Conservation (phyloP, 35 echinoderm and acorn worm genomes). For the Nesometra sesokonis region DNA sequence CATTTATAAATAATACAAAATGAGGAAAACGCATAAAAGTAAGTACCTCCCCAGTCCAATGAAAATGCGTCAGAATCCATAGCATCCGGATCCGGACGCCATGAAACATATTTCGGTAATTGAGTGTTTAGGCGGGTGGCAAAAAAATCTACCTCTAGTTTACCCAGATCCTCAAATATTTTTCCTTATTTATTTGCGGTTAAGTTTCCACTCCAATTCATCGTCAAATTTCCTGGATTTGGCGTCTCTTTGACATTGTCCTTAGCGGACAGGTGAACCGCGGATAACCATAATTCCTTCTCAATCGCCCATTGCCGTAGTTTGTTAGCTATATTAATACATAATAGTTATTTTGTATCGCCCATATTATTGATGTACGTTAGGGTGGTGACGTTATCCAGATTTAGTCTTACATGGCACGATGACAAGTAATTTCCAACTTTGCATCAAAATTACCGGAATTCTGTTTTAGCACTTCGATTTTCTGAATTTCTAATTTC, state of each 20-base stretch:
- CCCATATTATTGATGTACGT: constrained; percentile 10
- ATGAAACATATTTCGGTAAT: background rate
- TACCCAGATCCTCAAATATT: background rate
- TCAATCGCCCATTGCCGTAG: background rate
- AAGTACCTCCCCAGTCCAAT: background rate
- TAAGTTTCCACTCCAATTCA: background rate
- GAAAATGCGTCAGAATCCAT: constrained; percentile 16
- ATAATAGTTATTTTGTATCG: background rate
- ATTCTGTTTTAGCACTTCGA: too few relatives aligned
- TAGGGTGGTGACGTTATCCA: constrained; percentile 46
- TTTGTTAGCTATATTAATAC: background rate
- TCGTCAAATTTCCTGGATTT: too few relatives aligned
- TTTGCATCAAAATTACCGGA: too few relatives aligned
- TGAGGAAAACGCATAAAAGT: constrained; percentile 33
- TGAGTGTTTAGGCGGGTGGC: background rate
- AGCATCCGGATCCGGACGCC: constrained; percentile 2
- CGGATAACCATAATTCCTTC: background rate
- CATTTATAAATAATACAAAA: background rate
- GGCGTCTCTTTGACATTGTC: background rate
- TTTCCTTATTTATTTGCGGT: background rate
- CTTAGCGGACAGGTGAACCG: background rate
- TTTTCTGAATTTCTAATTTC: too few relatives aligned
- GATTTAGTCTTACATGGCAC: background rate
- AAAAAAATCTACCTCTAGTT: background rate
- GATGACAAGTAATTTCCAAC: too few relatives aligned